A percentile compares a stretch with the other conserved stretches of the same genome.
Conservation (phyloP, 2,797 vertebrate genomes). For the Artibeus jamaicensis region DNA sequence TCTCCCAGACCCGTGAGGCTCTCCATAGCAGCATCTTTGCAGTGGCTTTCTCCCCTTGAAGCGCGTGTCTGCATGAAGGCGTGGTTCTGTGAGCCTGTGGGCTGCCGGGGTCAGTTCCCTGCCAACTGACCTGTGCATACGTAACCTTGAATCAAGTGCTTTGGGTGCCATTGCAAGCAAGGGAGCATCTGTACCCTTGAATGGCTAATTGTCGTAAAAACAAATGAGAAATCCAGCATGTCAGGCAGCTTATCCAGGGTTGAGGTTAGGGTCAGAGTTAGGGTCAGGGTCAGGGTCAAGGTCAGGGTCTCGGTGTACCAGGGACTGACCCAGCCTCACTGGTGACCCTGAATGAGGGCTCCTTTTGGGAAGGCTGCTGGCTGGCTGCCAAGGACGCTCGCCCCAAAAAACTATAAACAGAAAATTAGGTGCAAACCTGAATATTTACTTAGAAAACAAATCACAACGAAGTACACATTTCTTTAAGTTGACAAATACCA, state of each 20-base stretch:
- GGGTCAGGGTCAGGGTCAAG: too few relatives aligned
- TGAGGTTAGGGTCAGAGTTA: too few relatives aligned
- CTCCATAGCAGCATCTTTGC: neutral
- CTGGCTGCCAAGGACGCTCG: neutral
- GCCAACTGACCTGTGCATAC: neutral
- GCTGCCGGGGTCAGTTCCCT: neutral
- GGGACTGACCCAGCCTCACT: neutral
- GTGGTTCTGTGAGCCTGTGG: neutral
- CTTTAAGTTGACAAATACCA: neutral
- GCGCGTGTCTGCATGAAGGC: neutral
- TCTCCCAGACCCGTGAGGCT: neutral
- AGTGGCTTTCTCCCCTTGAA: neutral
- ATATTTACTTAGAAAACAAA: neutral
- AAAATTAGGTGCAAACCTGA: neutral
- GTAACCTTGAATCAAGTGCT: neutral
- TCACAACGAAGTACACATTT: neutral
- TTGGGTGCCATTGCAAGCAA: neutral
- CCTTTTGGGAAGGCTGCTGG: neutral
- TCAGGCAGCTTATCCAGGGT: neutral
- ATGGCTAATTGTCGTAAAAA: neutral
- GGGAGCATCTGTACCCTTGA: neutral
- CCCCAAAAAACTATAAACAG: neutral
- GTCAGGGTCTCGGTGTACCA: neutral
- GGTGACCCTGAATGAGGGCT: neutral
- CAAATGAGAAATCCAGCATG: neutral